Base-by-base conservation (phyloP, 2,113 vertebrate species). In the Lipotes vexillifer region DNA sequence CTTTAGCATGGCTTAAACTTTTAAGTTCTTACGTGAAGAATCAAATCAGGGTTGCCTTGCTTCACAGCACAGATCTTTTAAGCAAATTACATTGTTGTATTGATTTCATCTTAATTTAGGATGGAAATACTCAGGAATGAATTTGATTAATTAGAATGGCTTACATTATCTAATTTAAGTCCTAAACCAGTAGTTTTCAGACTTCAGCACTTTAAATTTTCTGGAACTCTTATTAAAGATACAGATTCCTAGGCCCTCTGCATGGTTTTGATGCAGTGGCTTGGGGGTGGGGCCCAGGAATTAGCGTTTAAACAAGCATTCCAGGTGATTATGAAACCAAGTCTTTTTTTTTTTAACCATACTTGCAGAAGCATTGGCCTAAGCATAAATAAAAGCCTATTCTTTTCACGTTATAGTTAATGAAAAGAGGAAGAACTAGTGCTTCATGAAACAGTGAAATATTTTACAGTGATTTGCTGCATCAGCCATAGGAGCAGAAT, bases 31-130 rank as follows among this genome's bases (percentile, higher is more conserved):
- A 68, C 29, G 2, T 74, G 21, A 82, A 69, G 20, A 87, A 31
- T 92, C 81, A 66, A 75, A 75, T 83, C 59, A 90, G 31, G 20
- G 65, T 96, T 71, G 11, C 44, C 57, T 66, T 86, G 41, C 21
- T 49, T 96, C 23, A 75, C 13, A 63, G 11, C 81, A 80, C 36
- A 88, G 68, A 33, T 77, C 41, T 66, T 61, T 95, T 69, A 95
- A 71, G 52, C 44, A 93, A 38, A 83, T 91, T 86, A 80, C 17
- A 84, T 29, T 88, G 29, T 90, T 33, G 14, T 87, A 1, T 88
- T 94, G n/a, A 74, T 93, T 95, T 96, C 46, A 71, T 82, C 33
- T 41, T 88, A 81, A 83, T 59, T 44, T 92, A 81, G 74, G 46
- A 33, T 65, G 33, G 36, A 94, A 69, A 33, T 94, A 72, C 72